These are phyloP conservation scores for Hydraecia micacea DNA, from an alignment of 2,888 invertebrate species.

Conservation along the genomic window DNA sequence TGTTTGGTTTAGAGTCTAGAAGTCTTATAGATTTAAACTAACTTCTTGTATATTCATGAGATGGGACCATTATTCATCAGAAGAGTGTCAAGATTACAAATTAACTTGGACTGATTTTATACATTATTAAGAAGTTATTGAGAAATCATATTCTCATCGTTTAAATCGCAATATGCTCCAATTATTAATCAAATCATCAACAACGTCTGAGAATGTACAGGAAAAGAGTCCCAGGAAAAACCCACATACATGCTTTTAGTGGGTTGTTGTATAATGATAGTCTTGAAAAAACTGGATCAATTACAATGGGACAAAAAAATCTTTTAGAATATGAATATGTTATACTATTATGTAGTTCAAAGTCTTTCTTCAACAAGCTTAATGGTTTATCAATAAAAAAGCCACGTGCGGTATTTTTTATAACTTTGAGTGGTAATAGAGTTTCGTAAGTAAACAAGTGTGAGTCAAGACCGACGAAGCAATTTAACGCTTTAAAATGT, in stretches of 20 bases:
- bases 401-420: constrained; percentile 25
- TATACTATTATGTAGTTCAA: neutral
- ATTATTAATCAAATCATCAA: neutral
- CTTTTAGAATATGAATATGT: neutral
- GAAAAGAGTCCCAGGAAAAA: constrained; percentile 11
- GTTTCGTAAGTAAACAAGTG: constrained; percentile 20
- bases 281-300: constrained; percentile 26
- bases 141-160: neutral
- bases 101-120: neutral
- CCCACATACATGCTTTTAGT: constrained; percentile 14
- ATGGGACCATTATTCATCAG: neutral
- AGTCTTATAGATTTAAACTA: neutral
- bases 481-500: neutral
- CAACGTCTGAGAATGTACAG: neutral
- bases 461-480: neutral
- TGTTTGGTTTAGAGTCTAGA: neutral
- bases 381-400: constrained; percentile 46
- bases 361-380: constrained; percentile 35
- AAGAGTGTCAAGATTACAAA: neutral
- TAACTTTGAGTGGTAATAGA: constrained; percentile 19
- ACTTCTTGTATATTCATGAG: neutral
- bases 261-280: neutral
- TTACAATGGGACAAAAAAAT: constrained; percentile 44
- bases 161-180: neutral
- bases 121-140: neutral